These are phyloP conservation scores for Barbus barbus DNA, from an alignment of 2,113 vertebrate species.

Conservation along the genomic window DNA sequence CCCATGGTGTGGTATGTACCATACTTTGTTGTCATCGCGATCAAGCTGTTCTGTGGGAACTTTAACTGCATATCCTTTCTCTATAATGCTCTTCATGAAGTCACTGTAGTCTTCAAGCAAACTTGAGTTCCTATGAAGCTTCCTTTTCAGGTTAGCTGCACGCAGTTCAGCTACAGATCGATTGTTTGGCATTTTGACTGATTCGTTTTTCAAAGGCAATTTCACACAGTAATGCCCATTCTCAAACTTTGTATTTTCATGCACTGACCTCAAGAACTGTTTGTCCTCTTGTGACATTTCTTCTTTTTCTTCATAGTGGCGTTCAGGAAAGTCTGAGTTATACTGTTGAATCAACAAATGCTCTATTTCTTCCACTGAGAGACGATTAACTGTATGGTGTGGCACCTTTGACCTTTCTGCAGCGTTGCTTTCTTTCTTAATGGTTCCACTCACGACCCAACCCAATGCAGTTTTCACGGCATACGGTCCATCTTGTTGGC, in stretches of 20 bases:
- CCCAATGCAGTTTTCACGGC: conserved; percentile 4
- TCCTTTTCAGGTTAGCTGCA: neutral
- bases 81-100: neutral
- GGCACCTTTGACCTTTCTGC: neutral
- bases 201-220: neutral
- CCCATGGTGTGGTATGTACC: conserved; percentile 1
- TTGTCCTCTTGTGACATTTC: conserved; percentile 3
- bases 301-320: neutral
- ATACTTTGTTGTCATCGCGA: too few relatives aligned
- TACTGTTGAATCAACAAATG: neutral
- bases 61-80: too few relatives aligned
- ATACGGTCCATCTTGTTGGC: conserved; percentile 14
- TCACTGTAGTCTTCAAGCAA: neutral
- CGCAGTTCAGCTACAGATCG: neutral
- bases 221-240: neutral
- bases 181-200: neutral
- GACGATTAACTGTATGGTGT: neutral
- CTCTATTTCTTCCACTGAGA: neutral
- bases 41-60: too few relatives aligned
- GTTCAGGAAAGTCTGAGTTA: neutral
- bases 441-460: neutral
- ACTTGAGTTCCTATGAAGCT: neutral
- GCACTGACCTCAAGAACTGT: conserved; percentile 1
- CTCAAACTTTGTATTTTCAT: neutral
- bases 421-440: neutral